Base-by-base conservation (phyloP, 2,888 invertebrate genomes). In the Nomada ruficornis region DNA sequence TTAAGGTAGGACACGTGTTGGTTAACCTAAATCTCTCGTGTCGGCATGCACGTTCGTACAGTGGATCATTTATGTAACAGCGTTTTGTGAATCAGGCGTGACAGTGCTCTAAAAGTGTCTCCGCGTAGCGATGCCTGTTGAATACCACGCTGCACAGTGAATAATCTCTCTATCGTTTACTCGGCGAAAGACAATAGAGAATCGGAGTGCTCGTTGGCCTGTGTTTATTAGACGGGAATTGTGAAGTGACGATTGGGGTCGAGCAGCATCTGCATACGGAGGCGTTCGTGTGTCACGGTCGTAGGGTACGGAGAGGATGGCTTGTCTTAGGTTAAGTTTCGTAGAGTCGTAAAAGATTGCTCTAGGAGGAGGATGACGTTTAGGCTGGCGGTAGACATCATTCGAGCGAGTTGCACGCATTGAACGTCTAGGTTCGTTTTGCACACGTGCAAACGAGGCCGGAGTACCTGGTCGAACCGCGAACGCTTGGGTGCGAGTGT, bases 1-100 rank as follows among this genome's bases (percentile, higher is more conserved):
- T 47, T 84, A 74, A 89, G 89, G 89, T 89, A 89, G 65, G 83
- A 60, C 80, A 73, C 62, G 73, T 73, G 79, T 79, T 52, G 55
- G 73, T 79, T 76, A 79, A 79, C 69, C 77, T 79, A 57, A 65
- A 77, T 76, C 52, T 59, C 63, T 23, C 4, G 26, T 42, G 15
- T 11, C 5, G 26, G 52, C 47, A 52, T 5, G 42, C 54, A 29
- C n/a, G 42, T 29, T 71, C 26, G 18, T 23, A 62, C 55, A n/a
- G 60, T 60, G 42, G 20, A 50, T 50, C 57, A 20, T 67, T 74
- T 68, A 78, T 47, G 9, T 67, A 67, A 75, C 60, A n/a, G 2
- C 7, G 23, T 44, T 62, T 3, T 3, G 47, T 20, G 55, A 63
- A 42, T 26, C 20, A 26, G n/a, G 4, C 13, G 26, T 72, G 9